Evolutionary conservation across 2,888 invertebrate species (phyloP).

Genomic region (Sminthurinus aureus): DNA sequence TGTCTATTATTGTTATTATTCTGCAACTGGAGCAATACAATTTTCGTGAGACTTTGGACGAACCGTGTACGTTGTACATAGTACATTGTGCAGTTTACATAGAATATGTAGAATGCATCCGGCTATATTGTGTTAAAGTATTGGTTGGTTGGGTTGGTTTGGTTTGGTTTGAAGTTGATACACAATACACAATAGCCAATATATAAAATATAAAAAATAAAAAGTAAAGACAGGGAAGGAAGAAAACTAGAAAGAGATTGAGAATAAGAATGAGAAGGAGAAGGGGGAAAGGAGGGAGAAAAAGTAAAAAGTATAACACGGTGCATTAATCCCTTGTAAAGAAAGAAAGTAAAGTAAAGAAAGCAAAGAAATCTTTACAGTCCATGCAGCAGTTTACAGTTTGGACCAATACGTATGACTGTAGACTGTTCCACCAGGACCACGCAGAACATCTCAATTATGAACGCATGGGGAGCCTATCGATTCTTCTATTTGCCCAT

Average conservation of each 20-base stretch:
- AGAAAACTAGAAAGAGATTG: background rate
- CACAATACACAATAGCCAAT: background rate
- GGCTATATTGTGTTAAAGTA: too few relatives aligned
- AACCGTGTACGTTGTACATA: too few relatives aligned
- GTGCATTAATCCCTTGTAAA: constrained; percentile 32
- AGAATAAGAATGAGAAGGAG: background rate
- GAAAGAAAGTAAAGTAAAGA: background rate
- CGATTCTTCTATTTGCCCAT: constrained; percentile 43
- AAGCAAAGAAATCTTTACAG: constrained; percentile 19
- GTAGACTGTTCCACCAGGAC: constrained; percentile 36
- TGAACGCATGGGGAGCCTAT: constrained; percentile 49
- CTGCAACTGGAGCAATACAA: background rate
- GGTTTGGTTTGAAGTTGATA: background rate
- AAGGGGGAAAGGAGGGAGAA: background rate
- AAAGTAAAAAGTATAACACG: constrained; percentile 23
- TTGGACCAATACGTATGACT: constrained; percentile 35
- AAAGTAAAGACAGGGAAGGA: background rate
- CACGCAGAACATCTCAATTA: constrained; percentile 49
- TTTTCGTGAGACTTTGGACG: too few relatives aligned
- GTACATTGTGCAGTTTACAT: too few relatives aligned
- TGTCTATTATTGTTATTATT: too few relatives aligned
- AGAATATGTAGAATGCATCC: too few relatives aligned
- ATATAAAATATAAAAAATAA: background rate
- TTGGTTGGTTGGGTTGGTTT: too few relatives aligned
- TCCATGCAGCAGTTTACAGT: constrained; percentile 32